Evolutionary conservation across 2,888 invertebrate genomes (phyloP), one percentile per base, ranked within the genome.

Genomic region (Caenorhabditis virilis): DNA sequence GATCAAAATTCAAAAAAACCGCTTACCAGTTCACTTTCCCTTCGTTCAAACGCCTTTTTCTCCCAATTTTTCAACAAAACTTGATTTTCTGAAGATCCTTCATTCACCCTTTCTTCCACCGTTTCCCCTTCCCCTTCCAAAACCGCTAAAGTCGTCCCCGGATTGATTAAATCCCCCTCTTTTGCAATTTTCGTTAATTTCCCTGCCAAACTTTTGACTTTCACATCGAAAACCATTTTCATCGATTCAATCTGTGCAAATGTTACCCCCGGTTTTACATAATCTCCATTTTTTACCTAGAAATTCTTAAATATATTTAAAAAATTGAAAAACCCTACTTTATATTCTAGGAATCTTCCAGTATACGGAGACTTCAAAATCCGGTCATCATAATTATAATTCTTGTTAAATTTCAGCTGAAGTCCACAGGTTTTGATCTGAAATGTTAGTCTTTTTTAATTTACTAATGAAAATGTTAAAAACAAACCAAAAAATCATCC

Each of bases 161-260:
- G 55, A 20, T 27, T 27, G 6, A 64, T 54, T 0, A 59, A 26
- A 38, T 64, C 64, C 0, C 64, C 64, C 25, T 64, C 62, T 45
- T 62, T 62, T 3, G 62, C 56, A 15, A 62, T 48, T 22, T 30
- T 50, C 15, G 56, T 39, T 18, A 61, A 30, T 45, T 54, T 53
- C 42, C 64, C 64, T 0, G 58, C 47, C 2, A 49, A 45, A 33
- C 45, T 47, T 20, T 59, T 54, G 15, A 54, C 51, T 13, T 55
- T 50, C 20, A 64, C 58, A 38, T 64, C 58, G 15, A 64, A 58
- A 5, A 59, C 25, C 50, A 64, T 54, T 39, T 64, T 64, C 64
- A 64, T 64, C 26, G 58, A 59, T 35, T 64, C 64, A 38, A 64
- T 47, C 16, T 58, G 58, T n/a, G 64, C 64, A 43, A 53, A 54